phyloP scores from a whole-genome alignment of 2,888 invertebrate species.

The Timema podura region DNA sequence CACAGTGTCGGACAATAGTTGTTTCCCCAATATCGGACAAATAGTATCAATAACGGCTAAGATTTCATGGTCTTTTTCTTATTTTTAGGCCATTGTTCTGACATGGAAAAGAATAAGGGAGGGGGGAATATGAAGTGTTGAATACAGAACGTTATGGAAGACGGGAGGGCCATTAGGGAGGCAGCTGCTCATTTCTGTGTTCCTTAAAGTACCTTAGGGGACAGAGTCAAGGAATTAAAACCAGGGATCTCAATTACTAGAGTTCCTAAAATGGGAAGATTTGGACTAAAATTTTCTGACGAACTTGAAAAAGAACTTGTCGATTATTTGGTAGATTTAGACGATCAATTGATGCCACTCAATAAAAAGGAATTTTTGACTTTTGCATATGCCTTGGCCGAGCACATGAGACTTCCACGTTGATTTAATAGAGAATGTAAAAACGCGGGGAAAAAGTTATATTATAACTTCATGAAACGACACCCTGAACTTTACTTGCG shows the following conservation, averaged over 20 bases:
- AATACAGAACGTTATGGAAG: too few species aligned
- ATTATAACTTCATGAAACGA: constrained; percentile 28
- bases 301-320: constrained; percentile 8
- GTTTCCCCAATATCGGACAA: too few species aligned
- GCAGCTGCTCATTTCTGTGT: too few species aligned
- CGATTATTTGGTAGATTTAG: constrained; percentile 18
- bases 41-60: too few species aligned
- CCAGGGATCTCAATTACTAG: neutral
- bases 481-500: constrained; percentile 17
- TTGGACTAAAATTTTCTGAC: constrained; percentile 19
- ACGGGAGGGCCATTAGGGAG: too few species aligned
- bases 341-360: constrained; percentile 22
- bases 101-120: too few species aligned
- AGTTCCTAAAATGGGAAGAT: constrained; percentile 13
- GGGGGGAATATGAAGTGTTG: too few species aligned
- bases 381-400: constrained; percentile 30
- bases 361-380: constrained; percentile 27
- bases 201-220: constrained; percentile 20
- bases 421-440: constrained; percentile 30
- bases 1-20: too few species aligned
- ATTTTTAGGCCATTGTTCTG: too few species aligned
- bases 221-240: constrained; percentile 6
- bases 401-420: constrained; percentile 28
- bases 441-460: constrained; percentile 33
- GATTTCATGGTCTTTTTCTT: too few species aligned